Base-by-base conservation (phyloP, 2,113 vertebrate genomes). In the Bubo blakistoni region DNA sequence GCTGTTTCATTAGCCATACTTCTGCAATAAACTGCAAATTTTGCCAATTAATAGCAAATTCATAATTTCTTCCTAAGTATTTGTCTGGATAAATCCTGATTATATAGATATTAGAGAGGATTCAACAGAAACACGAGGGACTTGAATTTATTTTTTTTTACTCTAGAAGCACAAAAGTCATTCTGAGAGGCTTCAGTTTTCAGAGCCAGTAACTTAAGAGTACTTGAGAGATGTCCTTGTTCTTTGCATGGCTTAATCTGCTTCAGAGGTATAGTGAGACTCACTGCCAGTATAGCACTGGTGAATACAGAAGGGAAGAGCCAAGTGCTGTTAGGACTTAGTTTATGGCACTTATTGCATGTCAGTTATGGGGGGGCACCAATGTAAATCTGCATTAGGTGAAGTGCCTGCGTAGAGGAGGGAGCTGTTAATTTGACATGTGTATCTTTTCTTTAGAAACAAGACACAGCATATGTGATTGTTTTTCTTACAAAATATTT, bases 331-430 rank as follows among this genome's bases (percentile, higher is more conserved):
- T 18, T 14, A 22, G 46, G 30, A 52, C 32, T 52, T 57, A 16
- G 3, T 8, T 86, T 32, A 10, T 72, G 44, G 44, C 44, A 34
- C 63, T 34, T 61, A 16, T 0, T 59, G 15, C 44, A 2, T 29
- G 57, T 38, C 21, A 22, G 25, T 1, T 3, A 3, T 10, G 49
- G 4, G 10, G 0, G 29, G 30, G 7, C 67, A 13, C 49, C 55
- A 58, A 0, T 9, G 77, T 51, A 42, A 27, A 42, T 54, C 40
- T 70, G 16, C 8, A 5, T 34, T 22, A 20, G 34, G n/a, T 32
- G 55, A 73, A 62, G 21, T 1, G 3, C 1, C 0, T 15, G 25
- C 5, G 20, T 61, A 46, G 55, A 78, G 29, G 54, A 88, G 9
- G 34, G 16, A 59, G 25, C 57, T 81, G 54, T 32, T 46, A 22